These are phyloP conservation scores for Heliconius erato DNA, from an alignment of 2,888 invertebrate genomes.

Conservation along the genomic window DNA sequence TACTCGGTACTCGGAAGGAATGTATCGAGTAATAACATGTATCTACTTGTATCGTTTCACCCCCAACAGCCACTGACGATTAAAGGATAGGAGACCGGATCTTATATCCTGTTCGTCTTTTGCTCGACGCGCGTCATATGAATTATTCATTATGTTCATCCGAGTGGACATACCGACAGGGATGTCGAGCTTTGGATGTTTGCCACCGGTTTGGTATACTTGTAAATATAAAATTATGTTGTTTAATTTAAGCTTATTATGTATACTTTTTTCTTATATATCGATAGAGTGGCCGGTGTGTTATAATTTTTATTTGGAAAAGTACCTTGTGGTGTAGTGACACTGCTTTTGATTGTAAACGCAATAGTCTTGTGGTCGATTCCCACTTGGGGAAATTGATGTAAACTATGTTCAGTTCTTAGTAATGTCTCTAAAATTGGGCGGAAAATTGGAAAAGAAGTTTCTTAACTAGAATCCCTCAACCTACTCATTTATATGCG, in stretches of 20 bases:
- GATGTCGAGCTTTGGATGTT: slow-evolving; percentile 39
- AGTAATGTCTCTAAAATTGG: no score
- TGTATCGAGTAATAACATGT: neutral
- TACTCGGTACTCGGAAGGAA: neutral
- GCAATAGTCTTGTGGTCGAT: no score
- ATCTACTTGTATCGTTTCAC: neutral
- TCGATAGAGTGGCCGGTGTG: neutral
- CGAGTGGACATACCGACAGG: slow-evolving; percentile 42
- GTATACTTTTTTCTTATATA: no score
- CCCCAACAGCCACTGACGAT: slow-evolving; percentile 30
- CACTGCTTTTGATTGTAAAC: no score
- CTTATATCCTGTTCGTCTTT: slow-evolving; percentile 73
- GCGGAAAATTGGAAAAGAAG: no score
- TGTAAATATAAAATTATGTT: slow-evolving; percentile 2
- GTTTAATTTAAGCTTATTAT: slow-evolving; percentile 4
- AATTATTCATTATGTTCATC: slow-evolving; percentile 69
- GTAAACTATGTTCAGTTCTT: no score
- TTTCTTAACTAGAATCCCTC: no score
- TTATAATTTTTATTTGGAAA: no score
- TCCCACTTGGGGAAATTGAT: no score
- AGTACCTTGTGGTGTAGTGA: no score
- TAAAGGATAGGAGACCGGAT: slow-evolving; percentile 72
- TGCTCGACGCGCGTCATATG: slow-evolving; percentile 65
- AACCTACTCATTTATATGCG: no score
- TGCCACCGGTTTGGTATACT: slow-evolving; percentile 28